A percentile compares a stretch with the other conserved stretches of the same genome.
These are phyloP conservation scores for Cephalopterus ornatus DNA, from an alignment of 2,113 vertebrate genomes.

Conservation along the genomic window DNA sequence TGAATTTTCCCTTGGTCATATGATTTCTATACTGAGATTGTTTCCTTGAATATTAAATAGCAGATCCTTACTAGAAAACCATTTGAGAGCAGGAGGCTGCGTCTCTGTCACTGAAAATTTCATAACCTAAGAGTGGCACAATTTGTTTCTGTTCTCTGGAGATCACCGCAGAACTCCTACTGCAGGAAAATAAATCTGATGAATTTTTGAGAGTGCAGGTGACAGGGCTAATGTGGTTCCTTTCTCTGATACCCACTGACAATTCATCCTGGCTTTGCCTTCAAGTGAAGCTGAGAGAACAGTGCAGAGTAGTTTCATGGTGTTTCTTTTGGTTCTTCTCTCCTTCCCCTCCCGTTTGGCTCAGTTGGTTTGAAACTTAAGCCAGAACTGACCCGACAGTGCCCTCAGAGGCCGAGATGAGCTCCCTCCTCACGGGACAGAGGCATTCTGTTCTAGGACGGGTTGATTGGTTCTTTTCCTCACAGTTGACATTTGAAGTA, in stretches of 20 bases:
- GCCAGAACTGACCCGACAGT: accelerated
- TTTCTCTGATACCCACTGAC: background rate
- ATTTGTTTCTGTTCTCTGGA: background rate
- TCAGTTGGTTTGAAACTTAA: background rate
- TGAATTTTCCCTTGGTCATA: background rate
- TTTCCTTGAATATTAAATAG: constrained; percentile 29
- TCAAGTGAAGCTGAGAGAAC: background rate
- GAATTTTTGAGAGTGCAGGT: background rate
- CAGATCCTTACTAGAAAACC: background rate
- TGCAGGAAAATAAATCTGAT: background rate
- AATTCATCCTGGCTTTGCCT: background rate
- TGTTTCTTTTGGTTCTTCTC: background rate
- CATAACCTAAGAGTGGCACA: background rate
- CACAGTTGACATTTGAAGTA: background rate
- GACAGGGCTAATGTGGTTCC: background rate
- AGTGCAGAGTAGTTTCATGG: background rate
- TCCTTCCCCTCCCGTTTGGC: background rate
- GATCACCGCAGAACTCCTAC: background rate
- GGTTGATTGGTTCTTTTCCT: background rate
- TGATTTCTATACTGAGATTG: background rate
- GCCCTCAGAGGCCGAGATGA: background rate
- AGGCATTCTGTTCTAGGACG: background rate
- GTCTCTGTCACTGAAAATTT: constrained; percentile 21
- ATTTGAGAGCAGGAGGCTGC: background rate
- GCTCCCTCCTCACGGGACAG: background rate